Conservation (phyloP, 2,797 vertebrate genomes). For the Premnoplex brunnescens region DNA sequence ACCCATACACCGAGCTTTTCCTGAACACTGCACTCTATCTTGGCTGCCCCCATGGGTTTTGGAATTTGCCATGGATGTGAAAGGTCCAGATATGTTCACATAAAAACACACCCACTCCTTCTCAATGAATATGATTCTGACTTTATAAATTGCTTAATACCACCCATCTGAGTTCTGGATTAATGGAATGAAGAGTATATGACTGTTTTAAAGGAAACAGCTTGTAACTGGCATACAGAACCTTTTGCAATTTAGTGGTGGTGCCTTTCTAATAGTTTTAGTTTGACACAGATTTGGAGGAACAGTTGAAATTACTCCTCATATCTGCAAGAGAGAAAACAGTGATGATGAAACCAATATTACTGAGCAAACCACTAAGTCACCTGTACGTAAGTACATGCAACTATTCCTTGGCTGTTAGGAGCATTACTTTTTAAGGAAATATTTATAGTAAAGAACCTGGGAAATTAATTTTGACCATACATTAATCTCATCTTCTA, state of each 20-base stretch:
- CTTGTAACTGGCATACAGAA: not conserved
- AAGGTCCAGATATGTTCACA: not conserved
- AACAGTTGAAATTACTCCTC: not conserved
- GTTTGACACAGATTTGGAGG: not conserved
- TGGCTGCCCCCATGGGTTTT: not conserved
- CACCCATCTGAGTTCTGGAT: not conserved
- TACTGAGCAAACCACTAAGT: not conserved
- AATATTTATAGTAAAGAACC: not conserved
- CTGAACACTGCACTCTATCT: not conserved
- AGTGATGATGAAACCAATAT: not conserved
- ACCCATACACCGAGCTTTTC: not conserved
- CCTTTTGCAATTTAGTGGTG: not conserved
- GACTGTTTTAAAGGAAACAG: not conserved
- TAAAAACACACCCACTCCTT: not conserved
- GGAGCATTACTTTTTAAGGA: not conserved
- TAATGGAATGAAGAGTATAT: not conserved
- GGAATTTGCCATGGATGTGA: not conserved
- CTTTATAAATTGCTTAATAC: not conserved
- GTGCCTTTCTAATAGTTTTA: not conserved
- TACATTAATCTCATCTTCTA: not conserved
- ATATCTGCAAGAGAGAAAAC: not conserved
- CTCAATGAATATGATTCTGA: not conserved
- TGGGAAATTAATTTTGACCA: not conserved
- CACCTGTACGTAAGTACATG: not conserved
- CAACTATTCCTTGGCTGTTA: not conserved